Percentiles rank a stretch among this genome's conserved stretches.
phyloP scores from a whole-genome alignment of 2,888 invertebrate species.

The Mesochorus sp. region DNA sequence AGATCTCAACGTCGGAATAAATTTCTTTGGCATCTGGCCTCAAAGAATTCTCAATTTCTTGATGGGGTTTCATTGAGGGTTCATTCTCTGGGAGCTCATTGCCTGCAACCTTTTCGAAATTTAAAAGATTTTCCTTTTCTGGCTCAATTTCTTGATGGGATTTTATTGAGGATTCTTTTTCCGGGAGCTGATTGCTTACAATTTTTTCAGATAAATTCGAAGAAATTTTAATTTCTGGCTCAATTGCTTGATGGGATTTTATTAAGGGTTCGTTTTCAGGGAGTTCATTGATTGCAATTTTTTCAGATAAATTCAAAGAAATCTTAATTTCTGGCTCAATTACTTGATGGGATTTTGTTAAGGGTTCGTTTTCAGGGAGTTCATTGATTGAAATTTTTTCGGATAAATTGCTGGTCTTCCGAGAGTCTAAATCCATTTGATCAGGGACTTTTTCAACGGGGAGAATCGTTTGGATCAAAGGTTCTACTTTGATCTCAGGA shows the following conservation, averaged over 20 bases:
- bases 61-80: neutral
- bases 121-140: neutral
- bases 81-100: neutral
- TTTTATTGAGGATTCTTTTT: neutral
- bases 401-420: neutral
- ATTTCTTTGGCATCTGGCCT: neutral
- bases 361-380: neutral
- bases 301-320: slow-evolving; percentile 2
- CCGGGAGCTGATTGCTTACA: neutral
- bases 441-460: neutral
- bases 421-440: neutral
- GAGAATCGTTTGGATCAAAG: slow-evolving; percentile 7
- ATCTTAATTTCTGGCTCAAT: too few relatives aligned
- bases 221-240: neutral
- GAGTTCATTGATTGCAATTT: neutral
- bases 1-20: neutral
- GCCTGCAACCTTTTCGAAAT: neutral
- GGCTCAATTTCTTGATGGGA: neutral
- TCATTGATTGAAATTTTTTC: neutral
- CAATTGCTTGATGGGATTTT: neutral
- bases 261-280: neutral
- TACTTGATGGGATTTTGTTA: neutral
- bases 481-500: slow-evolving; percentile 18
- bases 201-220: neutral
- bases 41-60: neutral